Evolutionary conservation across 1,140 invertebrate species (phyloP).

Genomic region (Drepana arcuata): DNA sequence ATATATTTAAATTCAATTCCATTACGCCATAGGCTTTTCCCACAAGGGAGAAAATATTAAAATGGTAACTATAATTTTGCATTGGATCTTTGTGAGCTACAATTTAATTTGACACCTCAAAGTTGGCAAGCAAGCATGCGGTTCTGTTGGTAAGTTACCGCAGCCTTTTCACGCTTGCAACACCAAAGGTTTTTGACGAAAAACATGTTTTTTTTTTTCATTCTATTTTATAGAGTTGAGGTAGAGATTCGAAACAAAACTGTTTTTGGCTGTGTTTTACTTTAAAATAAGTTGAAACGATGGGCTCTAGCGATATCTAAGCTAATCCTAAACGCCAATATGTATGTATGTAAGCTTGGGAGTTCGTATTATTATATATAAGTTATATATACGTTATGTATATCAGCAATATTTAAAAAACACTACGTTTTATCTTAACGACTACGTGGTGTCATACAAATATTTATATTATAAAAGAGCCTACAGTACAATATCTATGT

Average conservation of each 20-base stretch:
- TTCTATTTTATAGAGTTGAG: no score
- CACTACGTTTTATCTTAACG: slow-evolving; percentile 15
- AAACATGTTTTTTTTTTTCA: no score
- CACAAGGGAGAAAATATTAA: no score
- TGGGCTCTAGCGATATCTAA: slow-evolving; percentile 61
- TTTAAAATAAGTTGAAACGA: slow-evolving; percentile 14
- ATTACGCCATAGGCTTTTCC: no score
- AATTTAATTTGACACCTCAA: slow-evolving; percentile 1
- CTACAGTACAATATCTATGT: background rate
- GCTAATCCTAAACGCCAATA: slow-evolving; percentile 41
- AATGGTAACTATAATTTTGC: slow-evolving; percentile 11
- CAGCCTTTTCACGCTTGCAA: background rate
- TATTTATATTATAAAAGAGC: slow-evolving; percentile 7
- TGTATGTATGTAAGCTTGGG: background rate
- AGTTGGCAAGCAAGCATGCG: slow-evolving; percentile 20
- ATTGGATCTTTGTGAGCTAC: background rate
- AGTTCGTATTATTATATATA: no score
- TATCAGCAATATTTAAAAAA: slow-evolving; percentile 10
- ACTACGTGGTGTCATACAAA: slow-evolving; percentile 33
- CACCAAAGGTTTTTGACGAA: background rate
- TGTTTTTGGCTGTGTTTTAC: slow-evolving; percentile 16
- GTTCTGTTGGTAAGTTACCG: slow-evolving; percentile 10
- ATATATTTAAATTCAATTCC: no score
- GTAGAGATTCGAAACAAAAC: no score
- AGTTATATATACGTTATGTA: background rate